Evolutionary conservation across 2,797 vertebrate genomes (phyloP).

Genomic region (Rhinogobio ventralis): DNA sequence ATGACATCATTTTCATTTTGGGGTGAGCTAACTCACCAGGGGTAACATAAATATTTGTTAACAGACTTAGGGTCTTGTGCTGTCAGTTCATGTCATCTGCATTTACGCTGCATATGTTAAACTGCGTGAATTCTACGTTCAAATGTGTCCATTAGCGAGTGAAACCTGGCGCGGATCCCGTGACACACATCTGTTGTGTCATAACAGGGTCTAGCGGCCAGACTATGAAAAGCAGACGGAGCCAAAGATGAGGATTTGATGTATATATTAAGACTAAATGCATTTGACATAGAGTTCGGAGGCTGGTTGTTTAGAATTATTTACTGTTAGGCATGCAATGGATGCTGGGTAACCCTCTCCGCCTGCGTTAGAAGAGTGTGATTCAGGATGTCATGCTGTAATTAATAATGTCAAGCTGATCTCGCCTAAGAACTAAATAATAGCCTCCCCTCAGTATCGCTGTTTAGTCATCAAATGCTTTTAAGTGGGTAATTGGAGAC

Average conservation of each 20-base stretch:
- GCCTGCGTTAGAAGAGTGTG: conserved; percentile 44
- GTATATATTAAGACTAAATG: conserved; percentile 22
- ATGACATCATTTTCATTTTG: neutral
- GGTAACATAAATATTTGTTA: neutral
- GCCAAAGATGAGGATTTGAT: conserved; percentile 11
- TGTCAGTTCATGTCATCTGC: neutral
- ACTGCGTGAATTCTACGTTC: neutral
- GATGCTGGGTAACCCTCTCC: conserved; percentile 36
- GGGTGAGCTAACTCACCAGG: neutral
- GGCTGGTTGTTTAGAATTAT: conserved; percentile 31
- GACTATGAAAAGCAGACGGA: neutral
- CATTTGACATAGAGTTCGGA: conserved; percentile 20
- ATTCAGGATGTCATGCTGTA: conserved; percentile 64
- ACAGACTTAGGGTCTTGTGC: neutral
- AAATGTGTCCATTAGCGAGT: neutral
- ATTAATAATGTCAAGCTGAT: conserved; percentile 72
- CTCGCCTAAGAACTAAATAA: conserved; percentile 71
- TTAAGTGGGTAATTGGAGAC: conserved; percentile 72
- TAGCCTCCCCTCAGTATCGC: conserved; percentile 66
- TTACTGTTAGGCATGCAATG: conserved; percentile 17
- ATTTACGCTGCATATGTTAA: neutral
- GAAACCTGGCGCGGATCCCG: neutral
- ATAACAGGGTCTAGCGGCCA: conserved; percentile 2
- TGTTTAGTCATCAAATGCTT: conserved; percentile 71
- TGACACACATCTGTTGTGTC: conserved; percentile 27